A percentile compares a stretch with the other conserved stretches of the same genome.
These are phyloP conservation scores for Promerops cafer DNA, from an alignment of 2,113 vertebrate species.

Conservation along the genomic window DNA sequence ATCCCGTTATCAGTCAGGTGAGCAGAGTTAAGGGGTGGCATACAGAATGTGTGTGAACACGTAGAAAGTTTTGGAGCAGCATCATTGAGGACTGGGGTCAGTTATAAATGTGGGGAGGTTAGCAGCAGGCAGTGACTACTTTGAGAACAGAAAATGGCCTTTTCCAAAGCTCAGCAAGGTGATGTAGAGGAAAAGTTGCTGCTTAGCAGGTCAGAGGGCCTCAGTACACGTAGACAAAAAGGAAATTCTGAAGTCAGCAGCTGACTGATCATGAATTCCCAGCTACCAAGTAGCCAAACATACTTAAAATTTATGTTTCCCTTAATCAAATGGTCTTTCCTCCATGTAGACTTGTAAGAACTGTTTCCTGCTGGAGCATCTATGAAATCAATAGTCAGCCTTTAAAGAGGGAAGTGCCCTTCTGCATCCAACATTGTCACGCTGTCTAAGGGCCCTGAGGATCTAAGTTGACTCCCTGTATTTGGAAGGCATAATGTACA, in stretches of 20 bases:
- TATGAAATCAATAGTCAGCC: neutral
- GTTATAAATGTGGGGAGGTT: neutral
- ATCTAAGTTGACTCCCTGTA: neutral
- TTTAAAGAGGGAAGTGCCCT: neutral
- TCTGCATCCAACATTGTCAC: neutral
- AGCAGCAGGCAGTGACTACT: neutral
- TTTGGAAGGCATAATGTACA: neutral
- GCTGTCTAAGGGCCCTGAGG: neutral
- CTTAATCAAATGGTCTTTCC: slow-evolving; percentile 26
- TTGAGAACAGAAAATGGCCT: neutral
- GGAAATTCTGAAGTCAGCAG: neutral
- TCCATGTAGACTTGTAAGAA: neutral
- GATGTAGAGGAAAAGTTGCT: neutral
- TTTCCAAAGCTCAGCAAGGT: neutral
- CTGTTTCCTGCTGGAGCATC: neutral
- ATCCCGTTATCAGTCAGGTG: neutral
- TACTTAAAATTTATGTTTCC: slow-evolving; percentile 18
- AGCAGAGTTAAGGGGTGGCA: neutral
- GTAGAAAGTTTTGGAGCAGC: neutral
- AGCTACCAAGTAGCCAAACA: neutral
- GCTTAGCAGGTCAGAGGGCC: neutral
- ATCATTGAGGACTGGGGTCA: neutral
- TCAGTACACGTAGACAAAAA: neutral
- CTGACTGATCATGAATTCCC: neutral
- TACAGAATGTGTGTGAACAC: neutral